A percentile compares a stretch with the other conserved stretches of the same genome.
These are phyloP conservation scores for Platysteira castanea DNA, from an alignment of 2,113 vertebrate genomes.

Conservation along the genomic window DNA sequence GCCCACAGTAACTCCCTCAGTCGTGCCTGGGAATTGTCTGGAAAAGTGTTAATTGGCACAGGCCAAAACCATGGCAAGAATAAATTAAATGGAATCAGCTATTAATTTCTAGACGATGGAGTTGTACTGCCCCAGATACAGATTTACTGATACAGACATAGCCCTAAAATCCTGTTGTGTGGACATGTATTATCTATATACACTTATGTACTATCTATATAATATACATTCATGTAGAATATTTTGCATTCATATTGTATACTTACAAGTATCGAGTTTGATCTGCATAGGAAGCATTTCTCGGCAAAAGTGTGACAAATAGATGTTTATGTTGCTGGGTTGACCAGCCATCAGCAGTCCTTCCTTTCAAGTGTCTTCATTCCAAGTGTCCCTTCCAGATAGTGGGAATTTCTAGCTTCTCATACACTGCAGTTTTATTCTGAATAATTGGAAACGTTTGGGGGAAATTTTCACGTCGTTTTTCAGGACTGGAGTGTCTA, in stretches of 20 bases:
- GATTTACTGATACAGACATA: background rate
- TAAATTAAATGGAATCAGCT: slow-evolving; percentile 2
- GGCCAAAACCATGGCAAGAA: background rate
- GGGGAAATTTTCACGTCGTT: background rate
- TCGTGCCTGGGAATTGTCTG: slow-evolving; percentile 6
- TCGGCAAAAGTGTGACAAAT: background rate
- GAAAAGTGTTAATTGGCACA: background rate
- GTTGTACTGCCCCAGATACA: background rate
- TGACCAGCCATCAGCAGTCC: background rate
- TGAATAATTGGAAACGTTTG: background rate
- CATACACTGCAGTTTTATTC: background rate
- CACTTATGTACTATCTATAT: background rate
- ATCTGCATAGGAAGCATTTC: background rate
- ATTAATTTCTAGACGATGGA: background rate
- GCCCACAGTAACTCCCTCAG: slow-evolving; percentile 13
- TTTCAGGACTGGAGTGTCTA: background rate
- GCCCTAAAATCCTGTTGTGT: background rate
- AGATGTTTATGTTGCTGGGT: background rate
- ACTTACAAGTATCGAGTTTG: background rate
- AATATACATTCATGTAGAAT: background rate
- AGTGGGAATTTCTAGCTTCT: background rate
- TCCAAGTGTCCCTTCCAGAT: background rate
- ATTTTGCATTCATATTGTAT: background rate
- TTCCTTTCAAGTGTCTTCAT: background rate
- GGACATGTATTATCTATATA: background rate